These are phyloP conservation scores for Agonum fuliginosum DNA, from an alignment of 2,888 invertebrate genomes.

Conservation along the genomic window DNA sequence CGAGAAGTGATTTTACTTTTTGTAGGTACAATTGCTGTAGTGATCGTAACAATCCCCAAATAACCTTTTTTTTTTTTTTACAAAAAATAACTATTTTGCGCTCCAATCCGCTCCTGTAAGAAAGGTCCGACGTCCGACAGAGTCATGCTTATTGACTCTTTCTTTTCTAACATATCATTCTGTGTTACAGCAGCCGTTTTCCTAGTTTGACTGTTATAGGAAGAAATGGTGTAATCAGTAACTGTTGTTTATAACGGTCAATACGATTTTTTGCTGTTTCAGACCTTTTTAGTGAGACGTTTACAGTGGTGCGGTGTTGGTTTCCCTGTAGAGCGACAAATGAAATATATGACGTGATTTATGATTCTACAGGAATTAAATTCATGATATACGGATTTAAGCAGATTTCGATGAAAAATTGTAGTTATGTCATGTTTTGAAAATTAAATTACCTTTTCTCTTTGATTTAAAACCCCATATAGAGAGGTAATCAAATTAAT, in stretches of 20 bases:
- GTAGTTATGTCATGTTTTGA: neutral
- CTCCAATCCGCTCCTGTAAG: no score
- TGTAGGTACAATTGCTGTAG: no score
- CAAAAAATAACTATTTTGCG: no score
- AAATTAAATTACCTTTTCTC: neutral
- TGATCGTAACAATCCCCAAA: no score
- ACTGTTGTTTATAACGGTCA: slow-evolving; percentile 21
- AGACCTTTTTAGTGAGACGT: neutral
- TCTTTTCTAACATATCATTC: neutral
- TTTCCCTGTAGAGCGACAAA: slow-evolving; percentile 1
- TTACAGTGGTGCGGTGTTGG: neutral
- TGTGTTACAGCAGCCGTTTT: neutral
- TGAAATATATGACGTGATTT: slow-evolving; percentile 2
- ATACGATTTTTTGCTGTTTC: slow-evolving; percentile 12
- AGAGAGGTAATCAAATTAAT: no score
- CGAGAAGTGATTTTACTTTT: no score
- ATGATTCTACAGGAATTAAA: slow-evolving; percentile 10
- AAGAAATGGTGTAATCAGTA: slow-evolving; percentile 17
- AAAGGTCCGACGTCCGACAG: no score
- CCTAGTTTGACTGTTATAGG: neutral
- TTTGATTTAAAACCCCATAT: neutral
- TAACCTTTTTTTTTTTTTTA: no score
- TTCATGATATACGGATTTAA: slow-evolving; percentile 20
- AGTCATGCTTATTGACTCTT: neutral
- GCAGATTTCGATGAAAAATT: neutral